Evolutionary conservation across 2,797 vertebrate genomes (phyloP).

Genomic region (Falco peregrinus): DNA sequence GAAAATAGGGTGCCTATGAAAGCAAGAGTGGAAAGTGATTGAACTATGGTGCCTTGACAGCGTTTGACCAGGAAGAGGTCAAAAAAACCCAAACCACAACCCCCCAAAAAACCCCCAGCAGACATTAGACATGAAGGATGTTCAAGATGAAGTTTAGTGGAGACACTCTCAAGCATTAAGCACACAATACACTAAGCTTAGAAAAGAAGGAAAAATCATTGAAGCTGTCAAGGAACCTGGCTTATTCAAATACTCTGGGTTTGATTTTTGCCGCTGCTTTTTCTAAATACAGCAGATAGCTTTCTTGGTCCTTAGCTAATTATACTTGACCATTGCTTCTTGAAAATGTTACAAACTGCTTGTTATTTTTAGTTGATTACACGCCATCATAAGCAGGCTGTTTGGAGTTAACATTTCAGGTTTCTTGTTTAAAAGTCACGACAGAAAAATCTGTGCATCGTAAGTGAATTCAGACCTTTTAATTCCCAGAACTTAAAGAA

Average conservation of each 20-base stretch:
- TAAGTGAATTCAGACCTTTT: not conserved
- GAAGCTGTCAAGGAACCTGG: constrained; percentile 18
- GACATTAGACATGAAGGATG: constrained; percentile 11
- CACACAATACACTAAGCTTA: not conserved
- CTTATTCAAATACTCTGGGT: not conserved
- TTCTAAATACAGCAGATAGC: not conserved
- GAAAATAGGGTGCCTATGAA: not conserved
- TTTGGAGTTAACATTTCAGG: not conserved
- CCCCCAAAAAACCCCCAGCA: no score
- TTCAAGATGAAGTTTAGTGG: constrained; percentile 29
- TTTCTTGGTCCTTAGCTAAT: not conserved
- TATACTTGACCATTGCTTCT: not conserved
- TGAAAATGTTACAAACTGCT: not conserved
- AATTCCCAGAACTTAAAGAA: not conserved
- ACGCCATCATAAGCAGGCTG: not conserved
- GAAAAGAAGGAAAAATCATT: not conserved
- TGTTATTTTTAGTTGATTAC: not conserved
- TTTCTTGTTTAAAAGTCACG: not conserved
- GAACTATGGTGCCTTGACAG: not conserved
- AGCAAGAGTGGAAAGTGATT: not conserved
- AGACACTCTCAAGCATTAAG: constrained; percentile 24
- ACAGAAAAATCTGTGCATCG: not conserved
- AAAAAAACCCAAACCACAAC: not conserved
- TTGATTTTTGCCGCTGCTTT: not conserved
- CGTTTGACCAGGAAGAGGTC: not conserved